Evolutionary conservation across 2,113 vertebrate genomes (phyloP), one percentile per base, ranked within the genome.

Genomic region (Hucho hucho): DNA sequence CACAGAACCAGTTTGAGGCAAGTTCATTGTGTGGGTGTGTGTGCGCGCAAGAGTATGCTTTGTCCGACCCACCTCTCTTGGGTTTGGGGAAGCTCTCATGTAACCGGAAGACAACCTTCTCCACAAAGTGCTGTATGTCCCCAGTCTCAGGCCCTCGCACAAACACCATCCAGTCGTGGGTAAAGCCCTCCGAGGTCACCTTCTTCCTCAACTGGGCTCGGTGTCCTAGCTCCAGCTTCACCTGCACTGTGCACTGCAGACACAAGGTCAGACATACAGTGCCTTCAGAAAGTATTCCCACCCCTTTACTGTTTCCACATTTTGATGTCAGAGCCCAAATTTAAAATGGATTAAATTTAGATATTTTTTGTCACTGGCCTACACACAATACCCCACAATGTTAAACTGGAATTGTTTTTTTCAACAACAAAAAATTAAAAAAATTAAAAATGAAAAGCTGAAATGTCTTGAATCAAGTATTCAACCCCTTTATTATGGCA

Each of bases 81-180:
- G 97, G 98, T 79, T 98, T 99, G 0, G 97, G 96, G 93, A 99
- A 99, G 93, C 98, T 99, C 89, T 98, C 96, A 1, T 99, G 98
- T 69, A 99, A 94, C 74, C 97, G 92, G 90, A 99, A 99, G 88
- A 99, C 95, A 46, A 99, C 98, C 86, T 91, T 97, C 78, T 99
- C 98, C 91, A 99, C 97, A 81, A 99, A 99, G 89, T 99, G 98
- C 93, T 99, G 97, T 87, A 99, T 99, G 87, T 98, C 96, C 4
- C 95, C 97, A 25, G 96, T 96, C 89, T 99, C 98, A 0, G 98
- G 98, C 68, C 97, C 97, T 0, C 98, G 95, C 47, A 99, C 98
- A 29, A 98, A 99, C 86, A 99, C 98, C 97, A 98, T 98, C 98
- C 98, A 99, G 93, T 99, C 98, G 1, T 99, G 98, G 70, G 98